Evolutionary conservation across 2,113 vertebrate species (phyloP).

Genomic region (Machaerirhynchus nigripectus): DNA sequence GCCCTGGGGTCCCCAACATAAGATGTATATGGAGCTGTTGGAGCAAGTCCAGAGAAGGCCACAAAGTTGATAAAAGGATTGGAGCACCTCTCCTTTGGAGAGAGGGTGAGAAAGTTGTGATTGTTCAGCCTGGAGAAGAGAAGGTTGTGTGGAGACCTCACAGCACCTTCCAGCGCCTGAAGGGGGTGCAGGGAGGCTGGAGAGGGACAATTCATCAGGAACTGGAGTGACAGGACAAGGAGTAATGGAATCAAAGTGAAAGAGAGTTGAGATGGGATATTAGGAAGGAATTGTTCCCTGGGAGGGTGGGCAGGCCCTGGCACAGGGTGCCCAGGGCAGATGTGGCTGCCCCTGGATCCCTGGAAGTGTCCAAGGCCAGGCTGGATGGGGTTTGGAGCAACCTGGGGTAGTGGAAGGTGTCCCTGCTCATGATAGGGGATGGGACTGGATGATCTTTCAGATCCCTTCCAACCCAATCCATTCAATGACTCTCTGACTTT

Average conservation of each 20-base stretch:
- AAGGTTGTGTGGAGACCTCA: neutral
- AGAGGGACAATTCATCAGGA: neutral
- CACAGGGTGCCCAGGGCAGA: neutral
- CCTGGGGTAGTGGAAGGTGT: neutral
- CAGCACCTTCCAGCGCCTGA: neutral
- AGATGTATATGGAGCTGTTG: neutral
- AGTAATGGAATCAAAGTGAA: accelerated
- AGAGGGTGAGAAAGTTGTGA: neutral
- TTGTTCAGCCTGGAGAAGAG: neutral
- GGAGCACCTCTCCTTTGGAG: neutral
- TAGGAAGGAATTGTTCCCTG: neutral
- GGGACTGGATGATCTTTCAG: neutral
- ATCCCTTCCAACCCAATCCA: neutral
- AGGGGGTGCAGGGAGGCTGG: accelerated
- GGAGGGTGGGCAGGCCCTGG: accelerated
- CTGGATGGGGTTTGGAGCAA: neutral
- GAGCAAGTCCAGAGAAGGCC: neutral
- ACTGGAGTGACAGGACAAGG: neutral
- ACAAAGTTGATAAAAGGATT: accelerated
- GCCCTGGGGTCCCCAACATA: neutral
- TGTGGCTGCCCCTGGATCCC: neutral
- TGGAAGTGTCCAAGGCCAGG: neutral
- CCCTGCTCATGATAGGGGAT: neutral
- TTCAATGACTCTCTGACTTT: neutral
- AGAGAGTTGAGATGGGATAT: neutral